These are phyloP conservation scores for Agonopterix subpropinquella DNA, from an alignment of 2,888 invertebrate genomes.

Conservation along the genomic window DNA sequence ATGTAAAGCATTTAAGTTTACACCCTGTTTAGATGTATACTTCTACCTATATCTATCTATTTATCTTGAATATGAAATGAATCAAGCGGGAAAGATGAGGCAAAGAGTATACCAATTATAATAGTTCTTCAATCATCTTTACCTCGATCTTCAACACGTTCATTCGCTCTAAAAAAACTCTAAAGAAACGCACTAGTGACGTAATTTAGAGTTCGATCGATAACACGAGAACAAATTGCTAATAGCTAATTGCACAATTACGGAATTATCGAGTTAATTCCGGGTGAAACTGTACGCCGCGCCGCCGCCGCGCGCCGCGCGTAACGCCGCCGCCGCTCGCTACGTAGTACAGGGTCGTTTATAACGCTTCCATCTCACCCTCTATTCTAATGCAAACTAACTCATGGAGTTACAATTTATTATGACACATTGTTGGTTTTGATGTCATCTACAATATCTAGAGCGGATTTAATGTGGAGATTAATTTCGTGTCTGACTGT, in stretches of 20 bases:
- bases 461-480: too few species aligned
- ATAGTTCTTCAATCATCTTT: too few species aligned
- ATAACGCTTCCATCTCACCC: constrained; percentile 14
- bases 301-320: constrained; percentile 21
- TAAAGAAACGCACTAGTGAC: background rate
- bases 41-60: too few species aligned
- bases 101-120: too few species aligned
- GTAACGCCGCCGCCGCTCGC: constrained; percentile 17
- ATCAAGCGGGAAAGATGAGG: too few species aligned
- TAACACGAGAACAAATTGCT: constrained; percentile 56
- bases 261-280: constrained; percentile 69
- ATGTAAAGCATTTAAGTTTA: too few species aligned
- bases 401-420: constrained; percentile 43
- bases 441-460: constrained; percentile 12
- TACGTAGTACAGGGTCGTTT: background rate
- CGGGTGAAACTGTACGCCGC: constrained; percentile 58
- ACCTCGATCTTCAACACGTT: too few species aligned
- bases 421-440: constrained; percentile 47
- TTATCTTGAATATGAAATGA: too few species aligned
- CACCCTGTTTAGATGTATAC: too few species aligned
- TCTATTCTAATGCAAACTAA: constrained; percentile 63
- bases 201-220: constrained; percentile 22
- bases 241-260: constrained; percentile 67
- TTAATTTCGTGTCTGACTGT: too few species aligned
- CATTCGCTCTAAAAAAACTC: background rate